phyloP scores from a whole-genome alignment of 1,140 invertebrate species.

The Drosophila bifasciata region DNA sequence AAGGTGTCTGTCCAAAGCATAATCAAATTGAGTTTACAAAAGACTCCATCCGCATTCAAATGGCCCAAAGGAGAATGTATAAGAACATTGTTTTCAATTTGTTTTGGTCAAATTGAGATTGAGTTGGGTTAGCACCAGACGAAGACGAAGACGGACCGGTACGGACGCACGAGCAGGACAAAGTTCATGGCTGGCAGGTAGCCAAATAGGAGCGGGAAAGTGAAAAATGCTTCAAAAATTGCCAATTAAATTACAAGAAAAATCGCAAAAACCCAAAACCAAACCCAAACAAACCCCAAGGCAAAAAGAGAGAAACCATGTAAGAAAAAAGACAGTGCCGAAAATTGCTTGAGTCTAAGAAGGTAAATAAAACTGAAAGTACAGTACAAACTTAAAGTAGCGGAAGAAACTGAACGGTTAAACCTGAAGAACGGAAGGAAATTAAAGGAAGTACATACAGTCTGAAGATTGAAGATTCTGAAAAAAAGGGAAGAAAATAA shows the following conservation, averaged over 20 bases:
- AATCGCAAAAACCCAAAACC: constrained; percentile 3
- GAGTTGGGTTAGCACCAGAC: constrained; percentile 9
- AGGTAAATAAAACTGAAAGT: background rate
- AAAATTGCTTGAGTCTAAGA: constrained; percentile 2
- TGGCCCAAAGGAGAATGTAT: constrained; percentile 32
- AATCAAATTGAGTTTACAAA: constrained; percentile 48
- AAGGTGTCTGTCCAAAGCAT: constrained; percentile 24
- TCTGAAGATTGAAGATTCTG: constrained; percentile 15
- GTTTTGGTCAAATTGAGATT: constrained; percentile 34
- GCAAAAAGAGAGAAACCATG: constrained; percentile 17
- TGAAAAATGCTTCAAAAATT: constrained; percentile 73
- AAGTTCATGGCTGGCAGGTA: constrained; percentile 51
- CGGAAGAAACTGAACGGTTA: no score
- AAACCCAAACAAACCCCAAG: constrained; percentile 12
- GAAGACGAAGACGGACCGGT: constrained; percentile 5
- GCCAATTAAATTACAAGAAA: constrained; percentile 67
- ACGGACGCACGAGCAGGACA: background rate
- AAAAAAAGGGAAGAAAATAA: constrained; percentile 12
- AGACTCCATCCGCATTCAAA: constrained; percentile 30
- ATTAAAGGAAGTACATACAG: constrained; percentile 3
- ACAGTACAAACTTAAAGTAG: background rate
- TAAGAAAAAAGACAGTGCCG: constrained; percentile 26
- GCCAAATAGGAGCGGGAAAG: constrained; percentile 48
- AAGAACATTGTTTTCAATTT: constrained; percentile 44
- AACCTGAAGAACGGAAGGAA: no score